These are phyloP conservation scores for Sminthopsis crassicaudata DNA, from an alignment of 2,113 vertebrate species.

Conservation along the genomic window DNA sequence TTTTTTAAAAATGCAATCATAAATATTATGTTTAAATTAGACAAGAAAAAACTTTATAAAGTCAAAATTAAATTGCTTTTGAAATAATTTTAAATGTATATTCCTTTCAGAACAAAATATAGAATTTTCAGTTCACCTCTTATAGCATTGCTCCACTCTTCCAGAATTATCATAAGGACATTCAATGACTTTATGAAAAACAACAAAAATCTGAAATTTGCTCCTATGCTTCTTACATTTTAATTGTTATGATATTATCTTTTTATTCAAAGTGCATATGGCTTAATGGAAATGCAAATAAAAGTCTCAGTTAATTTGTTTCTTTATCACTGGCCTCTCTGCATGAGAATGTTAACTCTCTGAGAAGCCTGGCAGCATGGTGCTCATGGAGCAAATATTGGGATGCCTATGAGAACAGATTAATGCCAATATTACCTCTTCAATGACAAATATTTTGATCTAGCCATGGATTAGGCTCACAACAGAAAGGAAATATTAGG, in stretches of 20 bases:
- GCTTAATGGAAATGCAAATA: neutral
- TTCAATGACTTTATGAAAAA: neutral
- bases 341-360: neutral
- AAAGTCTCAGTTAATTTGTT: neutral
- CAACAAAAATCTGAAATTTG: neutral
- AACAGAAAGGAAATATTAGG: neutral
- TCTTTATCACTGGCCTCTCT: neutral
- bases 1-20: neutral
- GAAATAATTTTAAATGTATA: neutral
- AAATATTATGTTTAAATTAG: neutral
- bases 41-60: neutral
- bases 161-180: neutral
- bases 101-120: neutral
- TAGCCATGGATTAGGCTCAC: neutral
- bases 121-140: neutral
- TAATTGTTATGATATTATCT: neutral
- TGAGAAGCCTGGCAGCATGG: neutral
- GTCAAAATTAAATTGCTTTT: neutral
- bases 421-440: neutral
- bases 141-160: neutral
- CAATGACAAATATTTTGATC: neutral
- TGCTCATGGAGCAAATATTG: neutral
- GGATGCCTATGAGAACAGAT: neutral
- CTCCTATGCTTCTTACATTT: neutral
- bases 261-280: neutral